Conservation (phyloP, 1,140 invertebrate genomes). For the Heliconius congener region DNA sequence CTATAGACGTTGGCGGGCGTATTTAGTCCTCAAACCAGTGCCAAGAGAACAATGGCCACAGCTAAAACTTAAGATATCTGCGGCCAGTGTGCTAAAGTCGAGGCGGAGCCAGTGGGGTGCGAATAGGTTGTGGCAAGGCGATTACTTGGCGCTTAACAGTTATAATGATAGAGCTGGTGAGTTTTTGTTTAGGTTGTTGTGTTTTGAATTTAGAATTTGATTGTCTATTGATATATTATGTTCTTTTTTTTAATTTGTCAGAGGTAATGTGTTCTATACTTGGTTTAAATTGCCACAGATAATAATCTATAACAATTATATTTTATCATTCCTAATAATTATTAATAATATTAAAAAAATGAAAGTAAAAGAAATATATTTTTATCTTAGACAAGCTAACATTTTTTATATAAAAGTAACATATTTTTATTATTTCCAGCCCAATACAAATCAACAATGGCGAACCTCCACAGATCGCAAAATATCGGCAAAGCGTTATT, state of each 20-base stretch:
- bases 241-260: too few species aligned
- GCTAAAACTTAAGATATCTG: constrained; percentile 90
- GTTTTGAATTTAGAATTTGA: not conserved
- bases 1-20: constrained; percentile 91
- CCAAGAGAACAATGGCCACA: constrained; percentile 94
- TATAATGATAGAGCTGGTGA: constrained; percentile 87
- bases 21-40: constrained; percentile 91
- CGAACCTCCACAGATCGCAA: constrained; percentile 53
- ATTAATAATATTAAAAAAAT: too few species aligned
- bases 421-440: constrained; percentile 64
- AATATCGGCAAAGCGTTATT: constrained; percentile 73
- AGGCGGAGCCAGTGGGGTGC: constrained; percentile 92
- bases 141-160: constrained; percentile 90
- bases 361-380: too few species aligned
- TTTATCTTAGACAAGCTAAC: too few species aligned
- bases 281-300: too few species aligned
- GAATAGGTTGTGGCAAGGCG: constrained; percentile 93
- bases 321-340: too few species aligned
- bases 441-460: constrained; percentile 82
- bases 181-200: constrained; percentile 53
- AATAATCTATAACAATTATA: too few species aligned
- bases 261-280: too few species aligned
- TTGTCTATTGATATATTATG: not conserved
- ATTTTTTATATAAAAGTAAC: not conserved
- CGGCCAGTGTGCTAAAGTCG: constrained; percentile 88